A percentile compares a stretch with the other conserved stretches of the same genome.
These are phyloP conservation scores for Borostomias antarcticus DNA, from an alignment of 2,797 vertebrate species.

Conservation along the genomic window DNA sequence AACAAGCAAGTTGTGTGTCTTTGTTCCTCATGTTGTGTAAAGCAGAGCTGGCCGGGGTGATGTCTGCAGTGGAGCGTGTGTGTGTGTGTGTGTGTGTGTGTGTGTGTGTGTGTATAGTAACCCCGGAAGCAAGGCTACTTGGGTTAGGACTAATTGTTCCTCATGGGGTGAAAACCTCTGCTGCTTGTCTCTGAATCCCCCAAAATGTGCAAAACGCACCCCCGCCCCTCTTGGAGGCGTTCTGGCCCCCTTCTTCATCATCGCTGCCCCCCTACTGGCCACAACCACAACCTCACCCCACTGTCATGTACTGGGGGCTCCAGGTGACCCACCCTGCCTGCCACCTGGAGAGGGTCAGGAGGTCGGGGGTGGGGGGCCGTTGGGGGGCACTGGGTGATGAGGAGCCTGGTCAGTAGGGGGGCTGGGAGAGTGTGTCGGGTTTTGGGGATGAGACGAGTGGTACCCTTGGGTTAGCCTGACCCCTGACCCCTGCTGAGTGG, in stretches of 20 bases:
- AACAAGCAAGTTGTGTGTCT: slow-evolving; percentile 8
- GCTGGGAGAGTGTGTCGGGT: slow-evolving; percentile 67
- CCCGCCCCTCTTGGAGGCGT: slow-evolving; percentile 43
- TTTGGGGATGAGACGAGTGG: slow-evolving; percentile 63
- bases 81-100: slow-evolving; percentile 1
- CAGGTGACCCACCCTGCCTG: slow-evolving; percentile 56
- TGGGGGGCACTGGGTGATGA: slow-evolving; percentile 62
- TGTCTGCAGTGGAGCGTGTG: slow-evolving; percentile 28
- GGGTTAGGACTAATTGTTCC: slow-evolving; percentile 63
- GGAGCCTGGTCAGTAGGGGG: slow-evolving; percentile 62
- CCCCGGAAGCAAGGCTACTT: slow-evolving; percentile 35
- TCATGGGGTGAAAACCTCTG: slow-evolving; percentile 48
- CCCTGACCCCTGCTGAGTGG: slow-evolving; percentile 61
- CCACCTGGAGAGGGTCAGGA: slow-evolving; percentile 44
- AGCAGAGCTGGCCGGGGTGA: slow-evolving; percentile 3
- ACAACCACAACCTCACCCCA: slow-evolving; percentile 44
- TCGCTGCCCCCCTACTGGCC: slow-evolving; percentile 34
- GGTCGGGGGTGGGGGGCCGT: slow-evolving; percentile 52
- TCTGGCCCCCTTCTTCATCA: background rate
- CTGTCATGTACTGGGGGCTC: slow-evolving; percentile 51
- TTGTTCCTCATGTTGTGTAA: slow-evolving; percentile 21
- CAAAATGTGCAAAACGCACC: slow-evolving; percentile 57
- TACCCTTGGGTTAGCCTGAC: slow-evolving; percentile 66
- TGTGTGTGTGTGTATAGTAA: slow-evolving; percentile 33
- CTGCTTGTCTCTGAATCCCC: slow-evolving; percentile 32